Percentiles rank a stretch among this genome's conserved stretches.
These are phyloP conservation scores for Melipona bicolor DNA, from an alignment of 2,888 invertebrate genomes.

Conservation along the genomic window DNA sequence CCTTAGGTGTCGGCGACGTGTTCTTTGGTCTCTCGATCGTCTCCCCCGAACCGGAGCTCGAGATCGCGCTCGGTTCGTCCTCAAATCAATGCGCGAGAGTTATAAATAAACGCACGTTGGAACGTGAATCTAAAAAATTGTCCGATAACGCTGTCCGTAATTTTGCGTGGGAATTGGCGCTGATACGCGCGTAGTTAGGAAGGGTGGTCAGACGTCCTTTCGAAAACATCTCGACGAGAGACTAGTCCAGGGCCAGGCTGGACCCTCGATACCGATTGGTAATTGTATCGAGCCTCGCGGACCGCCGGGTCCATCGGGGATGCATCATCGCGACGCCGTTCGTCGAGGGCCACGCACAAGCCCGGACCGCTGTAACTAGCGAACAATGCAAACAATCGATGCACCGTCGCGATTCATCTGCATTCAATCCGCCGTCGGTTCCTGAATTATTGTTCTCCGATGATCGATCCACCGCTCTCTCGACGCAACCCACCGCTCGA, in stretches of 20 bases:
- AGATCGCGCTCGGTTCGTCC: not conserved
- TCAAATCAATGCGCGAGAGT: too few species aligned
- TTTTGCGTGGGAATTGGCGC: too few species aligned
- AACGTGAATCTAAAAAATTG: too few species aligned
- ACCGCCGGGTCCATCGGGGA: constrained; percentile 17
- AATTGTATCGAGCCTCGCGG: constrained; percentile 31
- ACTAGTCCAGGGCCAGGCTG: not conserved
- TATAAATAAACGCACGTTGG: too few species aligned
- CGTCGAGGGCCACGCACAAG: constrained; percentile 16
- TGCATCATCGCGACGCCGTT: constrained; percentile 31
- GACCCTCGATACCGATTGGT: not conserved
- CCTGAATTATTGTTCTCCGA: constrained; percentile 47
- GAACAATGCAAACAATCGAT: constrained; percentile 58
- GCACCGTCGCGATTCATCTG: constrained; percentile 42
- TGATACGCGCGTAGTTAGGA: too few species aligned
- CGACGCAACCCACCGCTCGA: constrained; percentile 6
- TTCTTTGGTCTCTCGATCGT: not conserved
- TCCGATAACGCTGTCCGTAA: too few species aligned
- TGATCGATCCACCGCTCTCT: constrained; percentile 51
- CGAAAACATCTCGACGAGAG: not conserved
- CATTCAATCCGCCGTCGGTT: constrained; percentile 40
- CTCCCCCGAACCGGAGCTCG: not conserved
- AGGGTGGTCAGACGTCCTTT: not conserved
- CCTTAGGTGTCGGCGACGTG: constrained; percentile 10
- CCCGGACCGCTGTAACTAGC: constrained; percentile 19